Base-by-base conservation (phyloP, 2,888 invertebrate genomes). In the Elgonia sp. region DNA sequence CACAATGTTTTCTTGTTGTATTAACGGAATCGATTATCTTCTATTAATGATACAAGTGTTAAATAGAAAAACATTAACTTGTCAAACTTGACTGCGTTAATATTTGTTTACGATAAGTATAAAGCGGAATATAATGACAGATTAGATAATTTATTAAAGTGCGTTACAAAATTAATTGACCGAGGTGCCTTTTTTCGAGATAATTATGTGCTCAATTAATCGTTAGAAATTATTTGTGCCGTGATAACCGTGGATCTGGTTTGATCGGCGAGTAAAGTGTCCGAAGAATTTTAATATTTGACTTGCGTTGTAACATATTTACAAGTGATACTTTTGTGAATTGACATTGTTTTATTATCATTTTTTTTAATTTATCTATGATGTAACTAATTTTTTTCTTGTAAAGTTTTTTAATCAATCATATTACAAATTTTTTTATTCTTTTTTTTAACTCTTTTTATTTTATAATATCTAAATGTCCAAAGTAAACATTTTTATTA, bases 41-140 rank as follows among this genome's bases (percentile, higher is more conserved):
- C 16, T 82, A 83, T 83, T 76, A 83, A 67, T 53, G 39, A 83
- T 50, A 81, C 81, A 77, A 87, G 50, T 79, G 70, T 84, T 73
- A 84, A 84, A 81, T 80, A 84, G 55, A 20, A 84, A 80, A 80
- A 84, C 69, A 84, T 87, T 87, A 87, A 84, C 70, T 77, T 65
- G 67, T 84, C 70, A 63, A 84, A 87, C 57, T 69, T 18, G 60
- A 55, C 55, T 67, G 18, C 67, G 67, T 57, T 70, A 69, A 75
- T 84, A 75, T 80, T 87, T 87, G 65, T 50, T 29, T n/a, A 20
- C 60, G 84, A 84, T 81, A 87, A 84, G 65, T 65, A 53, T 67
- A 72, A 72, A 87, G 37, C 60, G 62, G 46, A 67, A 84, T 87
- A 80, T 80, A 87, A 72, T 84, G 63, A 67, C 21, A 73, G 88